Evolutionary conservation across 2,888 invertebrate species (phyloP).

Genomic region (Eristalis tenax): DNA sequence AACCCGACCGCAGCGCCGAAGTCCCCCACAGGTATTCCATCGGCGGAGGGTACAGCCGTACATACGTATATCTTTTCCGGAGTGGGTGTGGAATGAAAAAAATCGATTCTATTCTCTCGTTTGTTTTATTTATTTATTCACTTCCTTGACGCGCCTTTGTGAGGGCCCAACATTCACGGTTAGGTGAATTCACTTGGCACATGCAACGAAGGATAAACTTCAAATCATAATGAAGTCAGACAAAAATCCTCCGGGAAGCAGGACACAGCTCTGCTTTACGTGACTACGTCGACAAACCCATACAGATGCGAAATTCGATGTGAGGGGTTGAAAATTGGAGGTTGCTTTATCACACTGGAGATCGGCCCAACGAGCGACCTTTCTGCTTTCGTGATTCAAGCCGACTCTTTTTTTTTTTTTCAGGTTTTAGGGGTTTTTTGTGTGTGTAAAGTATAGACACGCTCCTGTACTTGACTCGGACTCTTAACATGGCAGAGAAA

Average conservation of each 20-base stretch:
- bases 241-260: constrained; percentile 19
- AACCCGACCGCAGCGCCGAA: constrained; percentile 26
- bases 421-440: not conserved
- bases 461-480: constrained; percentile 66
- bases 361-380: constrained; percentile 48
- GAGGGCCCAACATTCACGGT: not conserved
- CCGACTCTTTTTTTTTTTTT: constrained; percentile 13
- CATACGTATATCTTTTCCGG: not conserved
- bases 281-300: constrained; percentile 16
- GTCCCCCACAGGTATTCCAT: constrained; percentile 34
- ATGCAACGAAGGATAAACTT: constrained; percentile 32
- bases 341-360: constrained; percentile 50
- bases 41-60: not conserved
- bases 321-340: constrained; percentile 38
- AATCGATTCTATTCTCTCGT: constrained; percentile 49
- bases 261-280: constrained; percentile 21
- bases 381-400: constrained; percentile 62
- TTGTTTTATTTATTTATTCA: constrained; percentile 21
- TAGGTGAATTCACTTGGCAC: not conserved
- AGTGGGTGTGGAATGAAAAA: constrained; percentile 24
- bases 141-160: not conserved
- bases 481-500: constrained; percentile 63
- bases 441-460: constrained; percentile 52
- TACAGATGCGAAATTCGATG: not conserved
- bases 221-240: constrained; percentile 14